Conservation (phyloP, 2,113 vertebrate genomes). For the Bufo bufo region DNA sequence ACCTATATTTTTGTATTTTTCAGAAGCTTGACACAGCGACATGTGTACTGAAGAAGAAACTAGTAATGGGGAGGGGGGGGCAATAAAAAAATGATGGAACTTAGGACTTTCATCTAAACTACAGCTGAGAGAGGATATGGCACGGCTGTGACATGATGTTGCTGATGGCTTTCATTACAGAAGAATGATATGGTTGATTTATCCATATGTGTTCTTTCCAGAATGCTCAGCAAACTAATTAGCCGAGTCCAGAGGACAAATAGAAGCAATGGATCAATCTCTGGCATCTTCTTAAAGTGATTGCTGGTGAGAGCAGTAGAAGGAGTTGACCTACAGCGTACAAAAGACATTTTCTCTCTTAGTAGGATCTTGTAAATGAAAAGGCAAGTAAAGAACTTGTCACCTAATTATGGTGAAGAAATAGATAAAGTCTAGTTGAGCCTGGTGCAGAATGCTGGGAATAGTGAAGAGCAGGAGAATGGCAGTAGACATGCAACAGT, state of each 20-base stretch:
- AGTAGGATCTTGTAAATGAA: not conserved
- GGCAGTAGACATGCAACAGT: too few species aligned
- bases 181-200: not conserved
- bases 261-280: not conserved
- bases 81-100: constrained; percentile 8
- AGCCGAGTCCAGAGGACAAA: not conserved
- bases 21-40: not conserved
- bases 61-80: too few species aligned
- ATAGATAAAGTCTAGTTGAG: not conserved
- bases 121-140: not conserved
- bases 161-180: constrained; percentile 25
- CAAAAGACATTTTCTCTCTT: not conserved
- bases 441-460: too few species aligned
- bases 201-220: not conserved
- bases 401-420: not conserved
- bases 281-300: not conserved
- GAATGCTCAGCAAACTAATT: not conserved
- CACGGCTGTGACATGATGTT: not conserved
- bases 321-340: not conserved
- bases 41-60: not conserved
- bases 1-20: not conserved
- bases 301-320: not conserved
- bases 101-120: not conserved
- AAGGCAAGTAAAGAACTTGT: not conserved
- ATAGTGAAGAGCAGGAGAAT: not conserved